Conservation (phyloP, 2,797 vertebrate genomes). For the Gastrophryne carolinensis region DNA sequence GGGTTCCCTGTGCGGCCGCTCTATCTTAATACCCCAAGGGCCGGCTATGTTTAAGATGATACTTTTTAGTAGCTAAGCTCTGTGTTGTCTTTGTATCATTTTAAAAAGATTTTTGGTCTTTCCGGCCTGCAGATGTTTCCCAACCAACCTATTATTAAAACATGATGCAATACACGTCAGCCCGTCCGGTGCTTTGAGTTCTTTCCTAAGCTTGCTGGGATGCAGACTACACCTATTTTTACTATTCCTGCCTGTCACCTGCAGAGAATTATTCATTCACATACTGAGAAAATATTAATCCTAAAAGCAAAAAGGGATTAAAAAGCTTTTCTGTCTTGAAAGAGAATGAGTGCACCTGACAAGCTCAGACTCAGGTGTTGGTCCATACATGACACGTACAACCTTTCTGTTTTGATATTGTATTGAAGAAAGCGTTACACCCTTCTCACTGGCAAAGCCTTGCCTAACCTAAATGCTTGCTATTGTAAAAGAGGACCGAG, state of each 20-base stretch:
- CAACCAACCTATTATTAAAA: no score
- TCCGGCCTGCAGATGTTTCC: no score
- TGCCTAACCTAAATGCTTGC: conserved; percentile 16
- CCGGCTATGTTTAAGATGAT: no score
- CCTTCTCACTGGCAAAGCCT: background rate
- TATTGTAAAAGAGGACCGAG: background rate
- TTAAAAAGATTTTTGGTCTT: no score
- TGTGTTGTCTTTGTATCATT: no score
- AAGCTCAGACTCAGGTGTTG: conserved; percentile 19
- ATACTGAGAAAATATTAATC: conserved; percentile 6
- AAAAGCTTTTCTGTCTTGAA: conserved; percentile 11
- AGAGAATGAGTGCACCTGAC: conserved; percentile 15
- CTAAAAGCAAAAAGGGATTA: conserved; percentile 12
- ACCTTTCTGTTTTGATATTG: conserved; percentile 10
- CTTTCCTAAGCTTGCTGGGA: background rate
- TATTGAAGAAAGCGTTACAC: conserved; percentile 4
- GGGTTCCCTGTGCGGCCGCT: no score
- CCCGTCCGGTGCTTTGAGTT: background rate
- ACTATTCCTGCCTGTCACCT: background rate
- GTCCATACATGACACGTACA: background rate
- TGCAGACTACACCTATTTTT: background rate
- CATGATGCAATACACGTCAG: background rate
- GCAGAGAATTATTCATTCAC: background rate
- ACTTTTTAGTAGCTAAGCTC: no score
- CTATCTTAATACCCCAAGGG: no score